Conservation (phyloP, 2,888 invertebrate species). For the Dolichopus griseipennis region DNA sequence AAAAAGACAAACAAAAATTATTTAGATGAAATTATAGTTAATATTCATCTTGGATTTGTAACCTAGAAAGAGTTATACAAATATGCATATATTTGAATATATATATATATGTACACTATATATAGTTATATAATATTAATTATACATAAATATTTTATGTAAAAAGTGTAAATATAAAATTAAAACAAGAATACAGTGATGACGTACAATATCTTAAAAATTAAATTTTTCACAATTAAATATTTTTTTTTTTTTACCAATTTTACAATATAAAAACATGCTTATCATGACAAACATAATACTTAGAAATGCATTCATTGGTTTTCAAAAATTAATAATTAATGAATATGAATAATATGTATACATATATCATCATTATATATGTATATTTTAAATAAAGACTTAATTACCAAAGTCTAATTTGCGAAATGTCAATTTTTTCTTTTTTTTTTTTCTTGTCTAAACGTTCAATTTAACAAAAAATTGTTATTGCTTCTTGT, state of each 20-base stretch:
- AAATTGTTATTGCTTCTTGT: background rate
- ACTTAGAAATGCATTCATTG: constrained; percentile 6
- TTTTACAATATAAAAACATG: constrained; percentile 6
- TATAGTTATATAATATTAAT: background rate
- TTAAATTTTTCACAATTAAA: background rate
- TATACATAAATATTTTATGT: too few relatives aligned
- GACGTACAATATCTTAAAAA: constrained; percentile 1
- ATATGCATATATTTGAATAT: background rate
- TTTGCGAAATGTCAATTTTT: background rate
- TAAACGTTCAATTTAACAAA: background rate
- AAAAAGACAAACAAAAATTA: background rate
- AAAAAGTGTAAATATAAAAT: background rate
- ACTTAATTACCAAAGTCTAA: background rate
- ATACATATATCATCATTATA: background rate
- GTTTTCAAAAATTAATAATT: background rate
- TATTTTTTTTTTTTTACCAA: background rate
- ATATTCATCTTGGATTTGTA: background rate
- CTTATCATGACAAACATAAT: constrained; percentile 4
- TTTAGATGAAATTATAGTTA: background rate
- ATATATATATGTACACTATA: background rate
- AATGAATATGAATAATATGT: background rate
- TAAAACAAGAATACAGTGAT: constrained; percentile 5
- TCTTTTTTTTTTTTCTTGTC: background rate
- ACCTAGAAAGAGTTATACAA: background rate
- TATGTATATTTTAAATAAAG: background rate